Evolutionary conservation across 64 coral and sea anemone genomes (phyloP).

Genomic region (Montipora sp.): DNA sequence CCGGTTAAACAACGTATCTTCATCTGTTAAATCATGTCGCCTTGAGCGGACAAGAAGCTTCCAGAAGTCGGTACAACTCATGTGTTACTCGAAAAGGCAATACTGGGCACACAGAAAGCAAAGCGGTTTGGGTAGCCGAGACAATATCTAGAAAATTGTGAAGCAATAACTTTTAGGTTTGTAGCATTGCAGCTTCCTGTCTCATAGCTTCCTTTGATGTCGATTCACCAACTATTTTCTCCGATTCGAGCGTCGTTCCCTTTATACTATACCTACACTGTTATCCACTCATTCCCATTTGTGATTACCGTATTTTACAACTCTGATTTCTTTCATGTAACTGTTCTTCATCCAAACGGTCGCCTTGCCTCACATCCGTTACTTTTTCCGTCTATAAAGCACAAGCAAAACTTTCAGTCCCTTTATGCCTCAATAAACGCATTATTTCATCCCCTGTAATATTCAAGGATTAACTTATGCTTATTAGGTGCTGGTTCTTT

Average conservation of each 20-base stretch:
- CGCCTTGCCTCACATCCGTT: background rate
- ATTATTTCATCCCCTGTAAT: background rate
- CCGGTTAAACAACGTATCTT: slow-evolving; percentile 68
- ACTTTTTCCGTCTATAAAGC: background rate
- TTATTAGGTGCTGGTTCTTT: slow-evolving; percentile 28
- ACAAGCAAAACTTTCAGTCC: background rate
- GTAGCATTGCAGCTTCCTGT: background rate
- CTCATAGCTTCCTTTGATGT: background rate
- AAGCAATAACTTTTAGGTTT: background rate
- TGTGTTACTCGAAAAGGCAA: background rate
- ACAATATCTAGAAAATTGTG: background rate
- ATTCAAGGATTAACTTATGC: slow-evolving; percentile 35
- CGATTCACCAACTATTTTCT: background rate
- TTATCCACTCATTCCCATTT: background rate
- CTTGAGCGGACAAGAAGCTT: slow-evolving; percentile 60
- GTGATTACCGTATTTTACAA: background rate
- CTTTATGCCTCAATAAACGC: background rate
- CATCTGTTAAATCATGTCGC: slow-evolving; percentile 35
- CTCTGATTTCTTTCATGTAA: background rate
- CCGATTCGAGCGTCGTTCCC: background rate
- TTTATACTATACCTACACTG: background rate
- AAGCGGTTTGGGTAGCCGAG: background rate
- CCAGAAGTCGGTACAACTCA: slow-evolving; percentile 60
- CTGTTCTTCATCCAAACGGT: background rate
- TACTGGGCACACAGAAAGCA: background rate